Evolutionary conservation across 1,140 invertebrate genomes (phyloP), one percentile per base, ranked within the genome.

Genomic region (Ostrea edulis): DNA sequence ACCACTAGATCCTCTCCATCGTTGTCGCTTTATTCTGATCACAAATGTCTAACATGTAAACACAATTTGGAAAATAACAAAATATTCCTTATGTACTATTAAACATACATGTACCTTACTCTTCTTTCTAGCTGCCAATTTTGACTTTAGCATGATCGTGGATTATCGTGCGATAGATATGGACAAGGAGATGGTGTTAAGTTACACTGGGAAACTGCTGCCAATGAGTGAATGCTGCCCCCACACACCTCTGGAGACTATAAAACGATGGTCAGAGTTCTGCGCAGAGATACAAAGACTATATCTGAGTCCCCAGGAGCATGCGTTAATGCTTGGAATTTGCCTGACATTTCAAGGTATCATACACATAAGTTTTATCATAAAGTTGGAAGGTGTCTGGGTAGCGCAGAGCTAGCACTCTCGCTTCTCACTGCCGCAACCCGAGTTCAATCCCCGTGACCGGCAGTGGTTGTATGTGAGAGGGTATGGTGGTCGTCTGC

Each of bases 81-180:
- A 44, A 44, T 44, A 44, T 44, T 44, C 5, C 5, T 44, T 44
- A 44, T 44, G 35, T 44, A 44, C 35, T 44, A 2, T 44, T 44
- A 44, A 2, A 5, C 5, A 44, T 44, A 17, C 17, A 20, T 5
- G 14, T 14, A 58, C 20, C 4, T 62, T 20, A 20, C 20, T 62
- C n/a, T 55, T 52, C 0, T 35, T 81, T 86, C 25, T 55, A 86
- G 85, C 85, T n/a, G 44, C 85, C 11, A 51, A 71, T 17, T 86
- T 86, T 86, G 85, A 86, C n/a, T 86, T 86, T 81, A 25, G 22
- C 51, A 86, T 86, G 85, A 25, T 86, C 17, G 14, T 86, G 53
- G 85, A 86, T 35, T 86, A 86, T 53, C 85, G 85, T 8, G n/a
- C 52, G 2, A 68, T 86, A 12, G 68, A 86, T 4, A 17, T 51